phyloP scores from a whole-genome alignment of 2,888 invertebrate species.

The Limnephilus lunatus region DNA sequence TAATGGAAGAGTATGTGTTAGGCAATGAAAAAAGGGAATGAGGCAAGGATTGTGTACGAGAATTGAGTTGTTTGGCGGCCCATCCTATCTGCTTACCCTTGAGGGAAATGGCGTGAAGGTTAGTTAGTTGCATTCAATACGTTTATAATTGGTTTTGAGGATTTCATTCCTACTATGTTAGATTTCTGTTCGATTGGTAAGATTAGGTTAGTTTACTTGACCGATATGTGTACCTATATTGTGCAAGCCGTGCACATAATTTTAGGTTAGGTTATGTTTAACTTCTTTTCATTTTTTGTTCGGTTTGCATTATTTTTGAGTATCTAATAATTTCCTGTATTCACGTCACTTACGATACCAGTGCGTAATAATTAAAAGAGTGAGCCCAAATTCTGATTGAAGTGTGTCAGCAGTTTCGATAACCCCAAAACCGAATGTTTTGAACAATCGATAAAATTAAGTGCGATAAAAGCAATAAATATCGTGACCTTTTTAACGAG shows the following conservation, averaged over 20 bases:
- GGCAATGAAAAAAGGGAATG: too few relatives aligned
- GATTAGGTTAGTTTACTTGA: not conserved
- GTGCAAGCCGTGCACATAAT: too few relatives aligned
- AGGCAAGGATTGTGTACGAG: too few relatives aligned
- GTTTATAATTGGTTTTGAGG: not conserved
- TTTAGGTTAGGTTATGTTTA: not conserved
- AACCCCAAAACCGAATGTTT: constrained; percentile 28
- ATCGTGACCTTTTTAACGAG: constrained; percentile 27
- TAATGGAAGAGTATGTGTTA: too few relatives aligned
- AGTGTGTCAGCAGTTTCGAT: constrained; percentile 35
- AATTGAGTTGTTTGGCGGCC: too few relatives aligned
- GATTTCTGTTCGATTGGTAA: not conserved
- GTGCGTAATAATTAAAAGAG: not conserved
- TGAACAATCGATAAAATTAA: constrained; percentile 37
- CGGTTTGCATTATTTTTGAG: not conserved
- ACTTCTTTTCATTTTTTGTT: not conserved
- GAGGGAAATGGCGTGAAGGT: not conserved
- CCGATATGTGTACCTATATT: not conserved
- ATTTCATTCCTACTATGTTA: not conserved
- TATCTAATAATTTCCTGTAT: not conserved
- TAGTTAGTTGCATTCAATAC: not conserved
- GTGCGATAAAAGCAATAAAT: not conserved
- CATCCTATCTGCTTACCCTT: too few relatives aligned
- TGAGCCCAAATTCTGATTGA: constrained; percentile 35
- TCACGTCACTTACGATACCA: constrained; percentile 24